phyloP scores from a whole-genome alignment of 2,113 vertebrate genomes.

The Anarhynchus alexandrinus region DNA sequence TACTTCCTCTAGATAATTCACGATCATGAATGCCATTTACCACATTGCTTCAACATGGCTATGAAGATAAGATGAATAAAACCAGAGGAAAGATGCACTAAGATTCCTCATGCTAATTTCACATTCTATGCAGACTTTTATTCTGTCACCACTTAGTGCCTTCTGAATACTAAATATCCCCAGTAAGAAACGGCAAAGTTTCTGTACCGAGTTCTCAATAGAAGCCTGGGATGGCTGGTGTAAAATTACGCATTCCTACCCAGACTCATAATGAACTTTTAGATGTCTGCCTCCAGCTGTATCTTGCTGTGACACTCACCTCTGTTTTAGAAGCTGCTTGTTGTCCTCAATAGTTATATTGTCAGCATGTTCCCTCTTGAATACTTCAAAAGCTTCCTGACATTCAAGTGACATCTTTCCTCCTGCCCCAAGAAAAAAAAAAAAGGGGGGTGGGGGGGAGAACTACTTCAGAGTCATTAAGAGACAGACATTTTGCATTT shows the following conservation, averaged over 20 bases:
- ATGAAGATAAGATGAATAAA: not conserved
- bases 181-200: not conserved
- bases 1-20: slow-evolving; percentile 2
- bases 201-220: not conserved
- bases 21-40: not conserved
- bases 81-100: not conserved
- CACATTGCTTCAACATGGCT: not conserved
- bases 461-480: slow-evolving; percentile 6
- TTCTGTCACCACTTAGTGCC: not conserved
- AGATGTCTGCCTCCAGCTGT: not conserved
- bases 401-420: slow-evolving; percentile 79
- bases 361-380: slow-evolving; percentile 82
- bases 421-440: slow-evolving; percentile 46
- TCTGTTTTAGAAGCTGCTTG: slow-evolving; percentile 84
- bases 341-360: slow-evolving; percentile 84
- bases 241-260: not conserved
- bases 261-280: not conserved
- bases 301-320: slow-evolving; percentile 70
- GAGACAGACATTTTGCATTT: not conserved
- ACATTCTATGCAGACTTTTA: not conserved
- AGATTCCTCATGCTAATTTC: not conserved
- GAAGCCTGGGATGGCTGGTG: not conserved
- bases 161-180: not conserved
- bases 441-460: no score
- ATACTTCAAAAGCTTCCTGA: slow-evolving; percentile 91